These are phyloP conservation scores for Phylloscopus trochiloides DNA, from an alignment of 2,113 vertebrate genomes.

Conservation along the genomic window DNA sequence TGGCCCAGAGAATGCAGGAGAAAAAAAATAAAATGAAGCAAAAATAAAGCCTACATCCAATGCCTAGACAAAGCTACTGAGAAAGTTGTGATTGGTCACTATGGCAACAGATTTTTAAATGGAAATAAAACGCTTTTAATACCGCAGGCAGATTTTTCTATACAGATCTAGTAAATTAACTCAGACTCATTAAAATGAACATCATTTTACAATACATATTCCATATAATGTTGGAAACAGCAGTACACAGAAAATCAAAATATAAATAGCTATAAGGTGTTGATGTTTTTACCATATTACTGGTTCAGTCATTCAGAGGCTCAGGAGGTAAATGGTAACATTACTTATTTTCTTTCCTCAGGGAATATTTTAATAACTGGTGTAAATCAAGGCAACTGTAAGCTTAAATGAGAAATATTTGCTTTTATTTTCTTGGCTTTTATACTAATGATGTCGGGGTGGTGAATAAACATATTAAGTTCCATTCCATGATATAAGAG, in stretches of 20 bases:
- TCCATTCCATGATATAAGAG: rapidly evolving
- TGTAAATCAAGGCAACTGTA: not conserved
- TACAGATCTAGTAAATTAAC: not conserved
- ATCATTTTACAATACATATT: not conserved
- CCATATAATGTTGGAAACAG: not conserved
- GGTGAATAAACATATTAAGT: not conserved
- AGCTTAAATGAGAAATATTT: not conserved
- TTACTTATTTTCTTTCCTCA: not conserved
- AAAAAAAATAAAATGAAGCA: not conserved
- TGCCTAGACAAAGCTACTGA: slow-evolving; percentile 22
- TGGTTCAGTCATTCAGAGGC: not conserved
- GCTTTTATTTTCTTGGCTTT: slow-evolving; percentile 11
- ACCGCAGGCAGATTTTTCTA: not conserved
- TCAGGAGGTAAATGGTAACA: not conserved
- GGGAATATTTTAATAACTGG: slow-evolving; percentile 7
- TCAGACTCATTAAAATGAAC: not conserved
- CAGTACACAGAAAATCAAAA: not conserved
- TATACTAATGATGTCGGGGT: not conserved
- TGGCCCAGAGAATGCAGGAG: not conserved
- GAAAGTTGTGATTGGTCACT: slow-evolving; percentile 43
- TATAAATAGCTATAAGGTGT: not conserved
- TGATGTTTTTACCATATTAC: not conserved
- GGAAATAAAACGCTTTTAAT: slow-evolving; percentile 41
- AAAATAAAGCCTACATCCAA: not conserved
- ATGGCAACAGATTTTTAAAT: slow-evolving; percentile 60